Evolutionary conservation across 2,888 invertebrate genomes (phyloP).

Genomic region (Trachelus stipa): DNA sequence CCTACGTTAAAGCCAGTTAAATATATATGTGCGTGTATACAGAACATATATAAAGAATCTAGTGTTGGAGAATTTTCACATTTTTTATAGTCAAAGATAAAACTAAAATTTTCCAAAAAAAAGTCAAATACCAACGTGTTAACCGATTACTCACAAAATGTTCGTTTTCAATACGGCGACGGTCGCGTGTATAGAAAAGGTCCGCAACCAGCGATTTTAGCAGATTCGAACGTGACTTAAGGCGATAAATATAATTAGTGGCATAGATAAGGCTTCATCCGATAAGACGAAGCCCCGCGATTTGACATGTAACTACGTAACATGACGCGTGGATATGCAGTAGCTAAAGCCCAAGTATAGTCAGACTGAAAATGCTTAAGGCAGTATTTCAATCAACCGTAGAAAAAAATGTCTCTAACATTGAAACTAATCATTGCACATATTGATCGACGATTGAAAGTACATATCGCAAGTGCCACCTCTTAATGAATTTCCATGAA

Average conservation of each 20-base stretch:
- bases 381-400: background rate
- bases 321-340: background rate
- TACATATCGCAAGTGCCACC: background rate
- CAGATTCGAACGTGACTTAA: slow-evolving; percentile 28
- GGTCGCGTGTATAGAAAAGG: background rate
- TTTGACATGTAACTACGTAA: slow-evolving; percentile 9
- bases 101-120: too few species aligned
- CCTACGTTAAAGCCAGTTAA: too few species aligned
- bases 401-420: background rate
- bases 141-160: background rate
- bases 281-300: slow-evolving; percentile 53
- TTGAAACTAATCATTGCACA: background rate
- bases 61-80: too few species aligned
- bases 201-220: background rate
- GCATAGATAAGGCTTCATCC: slow-evolving; percentile 54
- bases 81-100: too few species aligned
- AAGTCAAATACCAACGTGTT: background rate
- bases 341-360: background rate
- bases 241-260: slow-evolving; percentile 53
- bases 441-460: background rate
- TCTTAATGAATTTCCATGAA: background rate
- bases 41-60: too few species aligned
- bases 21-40: too few species aligned
- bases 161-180: background rate
- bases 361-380: background rate